Percentiles rank a stretch among this genome's conserved stretches.
phyloP scores from a whole-genome alignment of 2,888 invertebrate species.

The Drosophila putrida region DNA sequence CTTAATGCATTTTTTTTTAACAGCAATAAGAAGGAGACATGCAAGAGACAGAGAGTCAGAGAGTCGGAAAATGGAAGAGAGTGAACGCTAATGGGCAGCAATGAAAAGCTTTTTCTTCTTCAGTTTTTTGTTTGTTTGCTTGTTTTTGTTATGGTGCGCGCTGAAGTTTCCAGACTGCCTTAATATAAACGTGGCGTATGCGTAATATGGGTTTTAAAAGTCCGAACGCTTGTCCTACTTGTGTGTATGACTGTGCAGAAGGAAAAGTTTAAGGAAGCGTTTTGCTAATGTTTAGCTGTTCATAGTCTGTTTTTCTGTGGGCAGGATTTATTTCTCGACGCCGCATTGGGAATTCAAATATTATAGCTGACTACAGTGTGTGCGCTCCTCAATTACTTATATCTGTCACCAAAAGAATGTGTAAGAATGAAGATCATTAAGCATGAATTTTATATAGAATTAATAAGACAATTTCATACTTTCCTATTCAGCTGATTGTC shows the following conservation, averaged over 20 bases:
- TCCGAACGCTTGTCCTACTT: slow-evolving; percentile 29
- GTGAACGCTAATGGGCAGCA: slow-evolving; percentile 58
- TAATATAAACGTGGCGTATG: slow-evolving; percentile 67
- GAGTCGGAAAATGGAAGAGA: slow-evolving; percentile 10
- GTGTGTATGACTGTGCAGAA: neutral
- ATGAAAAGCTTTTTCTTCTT: slow-evolving; percentile 66
- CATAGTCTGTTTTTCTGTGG: slow-evolving; percentile 32
- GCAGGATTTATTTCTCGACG: slow-evolving; percentile 24
- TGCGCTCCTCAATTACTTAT: slow-evolving; percentile 8
- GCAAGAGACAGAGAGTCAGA: slow-evolving; percentile 14
- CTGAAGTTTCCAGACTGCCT: slow-evolving; percentile 66
- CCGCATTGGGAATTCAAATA: slow-evolving; percentile 48
- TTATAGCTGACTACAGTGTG: slow-evolving; percentile 17
- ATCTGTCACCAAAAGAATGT: slow-evolving; percentile 2
- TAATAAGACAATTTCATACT: neutral
- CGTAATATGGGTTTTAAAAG: slow-evolving; percentile 61
- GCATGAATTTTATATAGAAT: neutral
- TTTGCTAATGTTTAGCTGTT: slow-evolving; percentile 36
- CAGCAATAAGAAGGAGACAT: slow-evolving; percentile 27
- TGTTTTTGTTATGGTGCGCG: slow-evolving; percentile 58
- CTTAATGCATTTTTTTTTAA: too few relatives aligned
- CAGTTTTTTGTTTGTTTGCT: slow-evolving; percentile 54
- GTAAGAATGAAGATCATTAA: neutral
- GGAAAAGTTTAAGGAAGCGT: slow-evolving; percentile 8
- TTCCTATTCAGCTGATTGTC: neutral